phyloP scores from a whole-genome alignment of 2,888 invertebrate species.

The Heliconius charithonia region DNA sequence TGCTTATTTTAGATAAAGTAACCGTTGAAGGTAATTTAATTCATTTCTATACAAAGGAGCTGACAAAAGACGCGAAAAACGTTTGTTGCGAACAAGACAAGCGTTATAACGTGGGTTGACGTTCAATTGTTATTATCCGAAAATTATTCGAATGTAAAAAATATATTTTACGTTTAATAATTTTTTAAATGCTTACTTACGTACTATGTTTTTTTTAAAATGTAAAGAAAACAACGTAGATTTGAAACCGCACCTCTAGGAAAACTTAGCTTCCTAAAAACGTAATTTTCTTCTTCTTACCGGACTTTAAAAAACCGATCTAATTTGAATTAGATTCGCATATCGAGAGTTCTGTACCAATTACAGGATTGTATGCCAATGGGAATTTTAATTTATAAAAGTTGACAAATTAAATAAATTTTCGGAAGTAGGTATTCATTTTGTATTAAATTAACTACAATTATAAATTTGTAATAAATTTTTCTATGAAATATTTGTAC shows the following conservation, averaged over 20 bases:
- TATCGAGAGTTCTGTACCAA: too few relatives aligned
- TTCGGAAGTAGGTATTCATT: too few relatives aligned
- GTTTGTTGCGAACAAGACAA: conserved; percentile 20
- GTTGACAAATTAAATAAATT: too few relatives aligned
- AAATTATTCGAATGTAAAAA: not conserved
- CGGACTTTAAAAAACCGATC: too few relatives aligned
- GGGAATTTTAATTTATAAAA: too few relatives aligned
- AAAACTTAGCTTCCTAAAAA: not conserved
- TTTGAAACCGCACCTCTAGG: not conserved
- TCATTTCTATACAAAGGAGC: conserved; percentile 18
- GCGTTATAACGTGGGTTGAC: conserved; percentile 25
- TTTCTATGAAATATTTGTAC: too few relatives aligned
- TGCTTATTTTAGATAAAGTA: conserved; percentile 33
- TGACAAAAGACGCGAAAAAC: conserved; percentile 22
- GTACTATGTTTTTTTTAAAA: not conserved
- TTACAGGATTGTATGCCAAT: too few relatives aligned
- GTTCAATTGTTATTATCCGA: conserved; percentile 10
- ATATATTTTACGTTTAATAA: not conserved
- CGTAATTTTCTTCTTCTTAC: too few relatives aligned
- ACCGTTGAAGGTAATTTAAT: conserved; percentile 29
- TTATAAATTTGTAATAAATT: too few relatives aligned
- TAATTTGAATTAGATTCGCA: too few relatives aligned
- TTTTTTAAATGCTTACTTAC: not conserved
- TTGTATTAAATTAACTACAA: too few relatives aligned
- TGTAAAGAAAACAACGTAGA: not conserved